phyloP scores from a whole-genome alignment of 1,140 invertebrate species.

The Rhyacophila brunnea region DNA sequence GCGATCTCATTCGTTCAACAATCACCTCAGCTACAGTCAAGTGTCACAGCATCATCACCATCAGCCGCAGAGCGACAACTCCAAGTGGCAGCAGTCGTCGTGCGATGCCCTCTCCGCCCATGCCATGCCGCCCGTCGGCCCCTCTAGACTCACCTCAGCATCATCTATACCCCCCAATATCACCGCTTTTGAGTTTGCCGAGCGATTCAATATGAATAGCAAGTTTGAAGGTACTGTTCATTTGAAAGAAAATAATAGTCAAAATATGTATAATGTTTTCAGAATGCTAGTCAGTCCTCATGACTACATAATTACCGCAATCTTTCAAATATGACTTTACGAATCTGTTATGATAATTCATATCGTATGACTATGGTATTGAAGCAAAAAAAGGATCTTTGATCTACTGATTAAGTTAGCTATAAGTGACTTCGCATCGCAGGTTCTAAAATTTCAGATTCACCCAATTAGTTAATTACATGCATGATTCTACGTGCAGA shows the following conservation, averaged over 20 bases:
- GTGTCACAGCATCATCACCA: conserved; percentile 54
- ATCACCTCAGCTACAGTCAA: conserved; percentile 64
- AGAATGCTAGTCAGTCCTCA: no score
- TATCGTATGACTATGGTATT: no score
- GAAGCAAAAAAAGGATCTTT: no score
- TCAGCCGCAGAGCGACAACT: conserved; percentile 39
- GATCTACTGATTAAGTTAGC: no score
- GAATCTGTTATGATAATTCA: no score
- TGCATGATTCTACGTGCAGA: no score
- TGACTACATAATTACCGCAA: no score
- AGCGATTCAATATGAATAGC: conserved; percentile 12
- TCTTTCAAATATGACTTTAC: no score
- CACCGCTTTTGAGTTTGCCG: conserved; percentile 20
- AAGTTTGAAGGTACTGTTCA: conserved; percentile 18
- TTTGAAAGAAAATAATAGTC: background rate
- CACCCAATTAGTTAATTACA: no score
- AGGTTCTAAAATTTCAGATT: no score
- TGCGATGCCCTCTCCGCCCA: conserved; percentile 47
- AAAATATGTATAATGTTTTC: background rate
- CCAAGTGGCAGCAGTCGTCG: conserved; percentile 48
- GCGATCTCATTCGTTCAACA: conserved; percentile 65
- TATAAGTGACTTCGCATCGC: no score
- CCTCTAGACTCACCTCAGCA: conserved; percentile 15
- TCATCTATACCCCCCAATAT: conserved; percentile 18
- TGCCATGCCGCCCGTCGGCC: conserved; percentile 8